Percentiles rank a stretch among this genome's conserved stretches.
These are phyloP conservation scores for Agelastica alni DNA, from an alignment of 2,888 invertebrate genomes.

Conservation along the genomic window DNA sequence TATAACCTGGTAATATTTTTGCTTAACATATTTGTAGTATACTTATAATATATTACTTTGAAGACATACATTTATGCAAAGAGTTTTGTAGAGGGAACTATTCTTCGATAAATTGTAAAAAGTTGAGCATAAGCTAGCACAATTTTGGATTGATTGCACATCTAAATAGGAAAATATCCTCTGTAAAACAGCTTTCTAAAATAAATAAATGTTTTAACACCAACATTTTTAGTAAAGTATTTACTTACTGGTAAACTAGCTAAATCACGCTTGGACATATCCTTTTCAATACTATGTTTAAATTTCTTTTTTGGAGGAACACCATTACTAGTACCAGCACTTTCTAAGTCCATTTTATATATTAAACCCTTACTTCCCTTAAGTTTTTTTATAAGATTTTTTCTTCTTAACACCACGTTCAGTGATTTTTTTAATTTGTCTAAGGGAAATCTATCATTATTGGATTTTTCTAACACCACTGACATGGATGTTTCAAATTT, in stretches of 20 bases:
- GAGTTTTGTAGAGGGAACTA: constrained; percentile 41
- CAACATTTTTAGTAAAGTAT: no score
- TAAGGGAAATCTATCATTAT: constrained; percentile 4
- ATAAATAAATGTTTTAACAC: background rate
- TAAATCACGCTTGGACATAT: constrained; percentile 30
- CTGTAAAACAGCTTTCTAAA: constrained; percentile 41
- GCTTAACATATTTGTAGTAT: no score
- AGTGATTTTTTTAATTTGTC: constrained; percentile 12
- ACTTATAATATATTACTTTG: background rate
- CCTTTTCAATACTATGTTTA: constrained; percentile 30
- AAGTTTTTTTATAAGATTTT: constrained; percentile 2
- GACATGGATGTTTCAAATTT: constrained; percentile 23
- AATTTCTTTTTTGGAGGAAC: constrained; percentile 36
- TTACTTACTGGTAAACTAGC: constrained; percentile 36
- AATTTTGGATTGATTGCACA: constrained; percentile 41
- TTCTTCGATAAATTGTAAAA: constrained; percentile 44
- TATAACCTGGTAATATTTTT: no score
- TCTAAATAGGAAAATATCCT: constrained; percentile 45
- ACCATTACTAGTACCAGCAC: constrained; percentile 22
- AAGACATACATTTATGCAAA: constrained; percentile 42
- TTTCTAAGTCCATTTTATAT: constrained; percentile 26
- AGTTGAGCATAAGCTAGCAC: constrained; percentile 44
- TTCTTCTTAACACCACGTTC: constrained; percentile 5
- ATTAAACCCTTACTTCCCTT: constrained; percentile 7
- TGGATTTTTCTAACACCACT: constrained; percentile 21